Conservation (phyloP, 2,113 vertebrate species). For the Naja naja region DNA sequence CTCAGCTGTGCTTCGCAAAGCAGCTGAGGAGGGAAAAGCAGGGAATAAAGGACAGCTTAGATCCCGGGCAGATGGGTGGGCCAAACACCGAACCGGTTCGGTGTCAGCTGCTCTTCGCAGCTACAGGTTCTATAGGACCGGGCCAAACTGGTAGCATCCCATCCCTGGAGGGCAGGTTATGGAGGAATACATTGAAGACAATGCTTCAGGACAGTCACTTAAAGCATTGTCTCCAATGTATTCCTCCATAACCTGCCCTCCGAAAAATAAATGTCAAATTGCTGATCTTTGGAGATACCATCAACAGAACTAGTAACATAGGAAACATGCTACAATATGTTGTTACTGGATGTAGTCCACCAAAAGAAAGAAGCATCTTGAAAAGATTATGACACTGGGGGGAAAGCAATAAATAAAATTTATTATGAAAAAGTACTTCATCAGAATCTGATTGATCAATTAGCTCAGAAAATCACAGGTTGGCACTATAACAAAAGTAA, state of each 20-base stretch:
- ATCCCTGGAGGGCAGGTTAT: neutral
- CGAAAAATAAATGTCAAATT: neutral
- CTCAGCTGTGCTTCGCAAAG: no score
- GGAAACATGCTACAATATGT: neutral
- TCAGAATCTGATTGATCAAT: neutral
- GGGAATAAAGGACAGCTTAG: no score
- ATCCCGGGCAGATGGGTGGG: no score
- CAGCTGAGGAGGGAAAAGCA: no score
- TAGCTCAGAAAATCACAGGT: neutral
- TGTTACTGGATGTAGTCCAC: neutral
- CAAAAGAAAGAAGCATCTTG: neutral
- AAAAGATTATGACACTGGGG: neutral
- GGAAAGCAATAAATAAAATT: neutral
- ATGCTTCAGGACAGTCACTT: neutral
- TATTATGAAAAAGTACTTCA: neutral
- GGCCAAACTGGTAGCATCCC: no score
- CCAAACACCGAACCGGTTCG: no score
- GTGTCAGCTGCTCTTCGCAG: no score
- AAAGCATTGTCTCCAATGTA: no score
- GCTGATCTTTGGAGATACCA: neutral
- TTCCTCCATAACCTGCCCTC: no score
- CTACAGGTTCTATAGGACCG: no score
- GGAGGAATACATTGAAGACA: neutral
- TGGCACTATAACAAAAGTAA: neutral
- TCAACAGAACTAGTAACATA: neutral